These are phyloP conservation scores for Phrynocephalus guinanensis DNA, from an alignment of 2,797 vertebrate genomes.

Conservation along the genomic window DNA sequence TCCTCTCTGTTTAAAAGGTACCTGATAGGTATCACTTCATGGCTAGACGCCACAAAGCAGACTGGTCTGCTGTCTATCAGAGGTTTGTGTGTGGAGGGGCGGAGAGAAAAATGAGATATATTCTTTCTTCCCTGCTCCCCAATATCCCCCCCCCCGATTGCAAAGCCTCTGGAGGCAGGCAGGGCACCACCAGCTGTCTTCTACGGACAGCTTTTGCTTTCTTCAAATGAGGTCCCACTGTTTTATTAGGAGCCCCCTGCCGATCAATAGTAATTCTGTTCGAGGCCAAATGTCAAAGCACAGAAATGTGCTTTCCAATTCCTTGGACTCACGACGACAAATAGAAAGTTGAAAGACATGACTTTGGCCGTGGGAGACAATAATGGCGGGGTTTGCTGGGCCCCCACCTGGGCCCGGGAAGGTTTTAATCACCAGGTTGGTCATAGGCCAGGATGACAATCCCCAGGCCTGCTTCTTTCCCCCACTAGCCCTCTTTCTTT, in stretches of 20 bases:
- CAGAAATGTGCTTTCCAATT: slow-evolving; percentile 70
- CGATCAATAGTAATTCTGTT: slow-evolving; percentile 73
- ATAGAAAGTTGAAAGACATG: slow-evolving; percentile 54
- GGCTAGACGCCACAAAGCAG: not conserved
- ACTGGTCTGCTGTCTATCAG: not conserved
- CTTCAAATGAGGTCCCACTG: slow-evolving; percentile 57
- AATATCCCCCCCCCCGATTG: not conserved
- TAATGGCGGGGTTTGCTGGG: slow-evolving; percentile 43
- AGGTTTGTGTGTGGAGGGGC: no score
- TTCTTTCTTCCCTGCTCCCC: no score
- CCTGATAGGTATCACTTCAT: not conserved
- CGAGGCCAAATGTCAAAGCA: slow-evolving; percentile 75
- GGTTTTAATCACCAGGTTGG: slow-evolving; percentile 70
- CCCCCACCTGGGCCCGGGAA: slow-evolving; percentile 67
- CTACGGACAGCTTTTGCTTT: slow-evolving; percentile 44
- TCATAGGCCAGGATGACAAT: slow-evolving; percentile 56
- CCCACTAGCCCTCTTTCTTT: slow-evolving; percentile 56
- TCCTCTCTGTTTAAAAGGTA: not conserved
- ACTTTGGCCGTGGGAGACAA: slow-evolving; percentile 43
- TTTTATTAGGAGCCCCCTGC: slow-evolving; percentile 73
- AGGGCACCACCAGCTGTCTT: slow-evolving; percentile 56
- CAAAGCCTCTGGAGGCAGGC: not conserved
- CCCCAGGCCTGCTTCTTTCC: slow-evolving; percentile 50
- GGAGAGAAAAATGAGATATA: not conserved
- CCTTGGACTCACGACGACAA: slow-evolving; percentile 56